These are phyloP conservation scores for mouse (Mus musculus) DNA, from an alignment of 2,113 vertebrate species.

Conservation along the genomic window GRCm39 chr5:118335501-118336000, in stretches of 20 bases:
- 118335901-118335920: neutral
- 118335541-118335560: neutral
- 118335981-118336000: neutral
- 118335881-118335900: neutral
- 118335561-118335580: constrained; percentile 37
- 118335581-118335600: neutral
- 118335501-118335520: neutral
- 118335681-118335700: constrained; percentile 58
- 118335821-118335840: rapidly evolving
- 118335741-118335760: constrained; percentile 74
- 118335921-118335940: rapidly evolving
- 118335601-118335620: constrained; percentile 63
- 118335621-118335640: constrained; percentile 41
- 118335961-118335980: neutral
- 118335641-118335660: constrained; percentile 51
- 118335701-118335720: constrained; percentile 76
- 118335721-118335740: neutral
- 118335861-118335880: neutral
- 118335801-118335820: neutral
- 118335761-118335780: constrained; percentile 16
- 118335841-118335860: neutral
- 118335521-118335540: constrained; percentile 5
- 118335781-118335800: neutral
- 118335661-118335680: constrained; percentile 65
- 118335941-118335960: neutral